Percentiles rank a stretch among this genome's conserved stretches.
Evolutionary conservation across 2,797 vertebrate genomes (phyloP).

Genomic region (Gymnoscopelus microlampas): DNA sequence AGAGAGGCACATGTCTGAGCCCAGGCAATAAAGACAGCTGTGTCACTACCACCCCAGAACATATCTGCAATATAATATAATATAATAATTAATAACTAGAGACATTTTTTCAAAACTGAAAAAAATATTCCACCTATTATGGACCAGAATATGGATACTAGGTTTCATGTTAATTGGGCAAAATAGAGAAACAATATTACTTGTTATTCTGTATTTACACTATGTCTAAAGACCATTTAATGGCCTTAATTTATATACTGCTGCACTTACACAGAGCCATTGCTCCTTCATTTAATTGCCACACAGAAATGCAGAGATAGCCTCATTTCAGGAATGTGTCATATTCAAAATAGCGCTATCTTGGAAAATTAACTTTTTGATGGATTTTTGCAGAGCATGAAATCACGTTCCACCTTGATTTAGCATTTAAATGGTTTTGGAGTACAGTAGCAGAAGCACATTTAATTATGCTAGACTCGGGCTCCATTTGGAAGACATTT

Average conservation of each 20-base stretch:
- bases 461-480: conserved; percentile 39
- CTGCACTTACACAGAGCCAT: background rate
- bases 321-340: conserved; percentile 33
- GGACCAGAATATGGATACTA: too few species aligned
- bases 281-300: background rate
- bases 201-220: conserved; percentile 6
- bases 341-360: conserved; percentile 43
- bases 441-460: conserved; percentile 31
- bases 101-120: too few species aligned
- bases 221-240: background rate
- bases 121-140: too few species aligned
- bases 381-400: conserved; percentile 56
- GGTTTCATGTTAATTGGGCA: background rate
- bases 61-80: too few species aligned
- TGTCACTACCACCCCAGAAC: background rate
- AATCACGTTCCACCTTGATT: conserved; percentile 54
- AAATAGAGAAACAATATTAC: background rate
- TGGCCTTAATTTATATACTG: conserved; percentile 5
- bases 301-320: conserved; percentile 34
- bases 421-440: conserved; percentile 51
- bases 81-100: too few species aligned
- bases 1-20: background rate
- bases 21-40: background rate
- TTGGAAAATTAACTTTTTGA: conserved; percentile 53
- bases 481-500: conserved; percentile 38